phyloP scores from a whole-genome alignment of 2,888 invertebrate species.

The Aromia moschata region DNA sequence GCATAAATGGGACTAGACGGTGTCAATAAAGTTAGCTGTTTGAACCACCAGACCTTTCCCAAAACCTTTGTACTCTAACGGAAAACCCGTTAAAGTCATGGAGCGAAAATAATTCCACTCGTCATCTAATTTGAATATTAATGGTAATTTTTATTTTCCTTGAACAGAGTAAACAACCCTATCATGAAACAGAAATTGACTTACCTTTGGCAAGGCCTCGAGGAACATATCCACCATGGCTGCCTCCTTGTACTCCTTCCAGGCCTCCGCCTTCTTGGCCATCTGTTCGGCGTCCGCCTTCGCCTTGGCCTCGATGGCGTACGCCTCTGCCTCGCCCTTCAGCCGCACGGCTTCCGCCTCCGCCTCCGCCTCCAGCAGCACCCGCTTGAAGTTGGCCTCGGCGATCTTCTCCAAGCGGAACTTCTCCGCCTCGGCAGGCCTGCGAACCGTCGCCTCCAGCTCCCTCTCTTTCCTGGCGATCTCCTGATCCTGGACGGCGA shows the following conservation, averaged over 20 bases:
- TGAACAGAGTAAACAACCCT: too few species aligned
- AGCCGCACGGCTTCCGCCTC: constrained; percentile 90
- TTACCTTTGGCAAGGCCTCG: constrained; percentile 92
- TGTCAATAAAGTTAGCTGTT: too few species aligned
- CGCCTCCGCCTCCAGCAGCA: constrained; percentile 95
- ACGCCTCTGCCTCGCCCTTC: constrained; percentile 91
- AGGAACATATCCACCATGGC: constrained; percentile 97
- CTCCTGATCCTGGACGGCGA: constrained; percentile 96
- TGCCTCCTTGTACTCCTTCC: constrained; percentile 94
- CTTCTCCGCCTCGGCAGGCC: constrained; percentile 97
- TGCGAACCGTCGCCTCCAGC: constrained; percentile 89
- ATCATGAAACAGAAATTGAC: too few species aligned
- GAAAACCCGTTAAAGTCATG: too few species aligned
- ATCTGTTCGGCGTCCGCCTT: constrained; percentile 97
- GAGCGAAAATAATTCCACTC: too few species aligned
- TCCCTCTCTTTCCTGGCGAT: constrained; percentile 91
- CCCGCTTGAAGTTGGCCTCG: constrained; percentile 87
- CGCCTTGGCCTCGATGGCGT: constrained; percentile 92
- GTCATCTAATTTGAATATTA: too few species aligned
- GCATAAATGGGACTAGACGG: too few species aligned
- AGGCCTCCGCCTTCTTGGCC: constrained; percentile 96
- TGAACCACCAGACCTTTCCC: too few species aligned
- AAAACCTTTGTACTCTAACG: too few species aligned
- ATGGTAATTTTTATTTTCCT: too few species aligned
- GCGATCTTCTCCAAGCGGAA: constrained; percentile 90